Conservation (phyloP, 1,140 invertebrate genomes). For the Ctenoplectra terminalis region DNA sequence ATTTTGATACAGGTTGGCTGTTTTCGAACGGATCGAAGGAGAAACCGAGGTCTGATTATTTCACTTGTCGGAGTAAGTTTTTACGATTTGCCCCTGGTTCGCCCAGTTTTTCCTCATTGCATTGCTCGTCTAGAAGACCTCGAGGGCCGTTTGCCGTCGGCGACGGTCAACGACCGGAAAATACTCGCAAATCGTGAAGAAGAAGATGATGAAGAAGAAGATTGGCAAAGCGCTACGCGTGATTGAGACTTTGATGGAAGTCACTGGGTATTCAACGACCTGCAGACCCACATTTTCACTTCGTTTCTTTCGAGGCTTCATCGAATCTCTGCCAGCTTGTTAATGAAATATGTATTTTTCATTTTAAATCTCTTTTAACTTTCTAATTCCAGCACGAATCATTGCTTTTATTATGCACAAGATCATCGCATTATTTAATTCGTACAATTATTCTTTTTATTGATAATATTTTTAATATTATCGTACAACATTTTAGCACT, state of each 20-base stretch:
- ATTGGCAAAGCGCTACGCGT: slow-evolving; percentile 17
- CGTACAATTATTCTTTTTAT: no score
- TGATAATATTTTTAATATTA: no score
- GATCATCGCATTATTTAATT: not conserved
- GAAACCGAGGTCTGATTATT: slow-evolving; percentile 67
- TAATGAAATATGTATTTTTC: not conserved
- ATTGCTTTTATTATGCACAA: not conserved
- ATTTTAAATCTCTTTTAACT: not conserved
- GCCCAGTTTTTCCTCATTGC: slow-evolving; percentile 73
- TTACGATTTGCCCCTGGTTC: slow-evolving; percentile 65
- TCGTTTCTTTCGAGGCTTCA: not conserved
- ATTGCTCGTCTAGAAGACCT: slow-evolving; percentile 42
- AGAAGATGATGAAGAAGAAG: slow-evolving; percentile 66
- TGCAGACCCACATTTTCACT: slow-evolving; percentile 76
- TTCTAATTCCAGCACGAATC: no score
- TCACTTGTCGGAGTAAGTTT: slow-evolving; percentile 72
- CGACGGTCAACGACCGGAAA: slow-evolving; percentile 77
- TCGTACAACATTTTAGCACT: no score
- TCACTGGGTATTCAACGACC: slow-evolving; percentile 70
- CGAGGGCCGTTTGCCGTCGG: slow-evolving; percentile 63
- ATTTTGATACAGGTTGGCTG: slow-evolving; percentile 58
- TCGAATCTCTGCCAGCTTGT: not conserved
- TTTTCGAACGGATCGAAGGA: slow-evolving; percentile 48
- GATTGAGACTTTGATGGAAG: slow-evolving; percentile 54
- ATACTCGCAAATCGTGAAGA: slow-evolving; percentile 61